These are phyloP conservation scores for Catharus minimus DNA, from an alignment of 2,113 vertebrate genomes.

Conservation along the genomic window DNA sequence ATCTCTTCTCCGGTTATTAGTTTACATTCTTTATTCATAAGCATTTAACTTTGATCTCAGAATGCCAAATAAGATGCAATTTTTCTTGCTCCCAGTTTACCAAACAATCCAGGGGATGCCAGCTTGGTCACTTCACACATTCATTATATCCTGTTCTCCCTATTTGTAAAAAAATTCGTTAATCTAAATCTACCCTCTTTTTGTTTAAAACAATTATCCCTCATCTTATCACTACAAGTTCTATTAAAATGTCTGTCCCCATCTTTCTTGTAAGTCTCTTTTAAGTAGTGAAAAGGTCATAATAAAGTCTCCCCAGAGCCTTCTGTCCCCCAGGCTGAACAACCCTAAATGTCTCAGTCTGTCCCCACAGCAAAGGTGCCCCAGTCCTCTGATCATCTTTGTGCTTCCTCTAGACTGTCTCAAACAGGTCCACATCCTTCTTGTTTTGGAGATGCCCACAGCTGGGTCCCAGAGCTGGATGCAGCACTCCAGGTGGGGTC, in stretches of 20 bases:
- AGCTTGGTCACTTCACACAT: not conserved
- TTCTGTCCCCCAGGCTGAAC: not conserved
- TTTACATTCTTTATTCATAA: not conserved
- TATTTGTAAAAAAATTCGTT: not conserved
- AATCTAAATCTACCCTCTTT: not conserved
- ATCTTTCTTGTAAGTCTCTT: not conserved
- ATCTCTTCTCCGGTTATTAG: not conserved
- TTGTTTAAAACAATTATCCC: not conserved
- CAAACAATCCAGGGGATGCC: not conserved
- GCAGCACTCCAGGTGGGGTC: not conserved
- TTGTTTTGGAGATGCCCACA: not conserved
- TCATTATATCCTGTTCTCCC: not conserved
- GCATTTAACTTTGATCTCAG: not conserved
- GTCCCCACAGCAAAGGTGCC: not conserved
- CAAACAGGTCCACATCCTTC: not conserved
- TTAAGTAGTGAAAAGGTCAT: not conserved
- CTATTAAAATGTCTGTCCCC: not conserved
- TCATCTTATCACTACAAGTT: not conserved
- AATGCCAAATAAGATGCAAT: not conserved
- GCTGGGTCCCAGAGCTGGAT: not conserved
- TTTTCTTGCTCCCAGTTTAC: not conserved
- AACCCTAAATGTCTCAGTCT: not conserved
- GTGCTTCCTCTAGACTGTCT: not conserved
- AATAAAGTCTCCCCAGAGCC: not conserved
- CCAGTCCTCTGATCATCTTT: not conserved